phyloP scores from a whole-genome alignment of 2,888 invertebrate genomes.

The Athrips mouffetella region DNA sequence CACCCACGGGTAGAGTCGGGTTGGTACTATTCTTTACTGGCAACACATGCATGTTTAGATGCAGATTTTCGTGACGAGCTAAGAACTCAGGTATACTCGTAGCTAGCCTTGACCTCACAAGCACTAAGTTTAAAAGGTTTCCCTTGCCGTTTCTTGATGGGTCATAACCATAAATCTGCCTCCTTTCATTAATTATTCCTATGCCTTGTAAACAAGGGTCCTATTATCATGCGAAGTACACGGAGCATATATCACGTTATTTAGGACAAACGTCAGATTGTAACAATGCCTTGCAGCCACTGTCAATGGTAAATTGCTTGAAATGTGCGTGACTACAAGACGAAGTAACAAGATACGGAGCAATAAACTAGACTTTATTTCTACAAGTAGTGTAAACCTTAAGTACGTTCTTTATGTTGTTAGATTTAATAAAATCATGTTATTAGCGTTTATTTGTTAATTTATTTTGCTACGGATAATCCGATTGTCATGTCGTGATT shows the following conservation, averaged over 20 bases:
- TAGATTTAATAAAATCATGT: no score
- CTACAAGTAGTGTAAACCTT: not conserved
- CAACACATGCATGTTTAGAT: no score
- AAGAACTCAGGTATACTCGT: no score
- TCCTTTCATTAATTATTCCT: not conserved
- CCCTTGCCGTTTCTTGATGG: not conserved
- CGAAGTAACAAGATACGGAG: conserved; percentile 3
- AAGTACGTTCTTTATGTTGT: conserved; percentile 1
- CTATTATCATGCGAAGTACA: conserved; percentile 14
- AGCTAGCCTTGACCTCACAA: no score
- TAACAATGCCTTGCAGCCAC: conserved; percentile 20
- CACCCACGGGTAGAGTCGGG: no score
- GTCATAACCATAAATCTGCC: not conserved
- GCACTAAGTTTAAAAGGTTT: no score
- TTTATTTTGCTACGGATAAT: not conserved
- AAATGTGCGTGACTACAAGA: conserved; percentile 35
- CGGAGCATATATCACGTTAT: conserved; percentile 32
- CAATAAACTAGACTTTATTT: conserved; percentile 1
- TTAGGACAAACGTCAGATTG: conserved; percentile 10
- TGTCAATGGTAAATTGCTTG: conserved; percentile 13
- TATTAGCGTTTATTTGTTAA: not conserved
- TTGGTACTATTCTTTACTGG: no score
- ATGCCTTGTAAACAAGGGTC: not conserved
- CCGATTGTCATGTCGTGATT: no score
- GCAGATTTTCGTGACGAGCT: no score